Evolutionary conservation across 2,797 vertebrate genomes (phyloP).

Genomic region (Enteromius argenteus): DNA sequence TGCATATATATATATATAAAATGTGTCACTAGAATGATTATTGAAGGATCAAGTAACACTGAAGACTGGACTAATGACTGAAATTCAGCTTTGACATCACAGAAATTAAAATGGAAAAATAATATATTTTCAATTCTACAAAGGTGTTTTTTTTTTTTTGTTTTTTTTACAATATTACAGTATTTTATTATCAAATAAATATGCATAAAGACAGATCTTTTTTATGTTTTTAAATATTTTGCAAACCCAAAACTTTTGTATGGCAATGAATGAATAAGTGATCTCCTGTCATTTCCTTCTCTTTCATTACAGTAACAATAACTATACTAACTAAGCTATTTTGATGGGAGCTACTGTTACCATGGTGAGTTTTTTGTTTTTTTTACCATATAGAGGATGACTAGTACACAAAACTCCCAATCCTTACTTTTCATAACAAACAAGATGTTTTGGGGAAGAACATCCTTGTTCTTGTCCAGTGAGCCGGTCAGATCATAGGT

Average conservation of each 20-base stretch:
- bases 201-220: too few relatives aligned
- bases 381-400: neutral
- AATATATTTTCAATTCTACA: too few relatives aligned
- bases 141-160: too few relatives aligned
- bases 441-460: conserved; percentile 91
- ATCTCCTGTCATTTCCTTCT: neutral
- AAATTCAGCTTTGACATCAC: too few relatives aligned
- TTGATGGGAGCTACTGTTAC: neutral
- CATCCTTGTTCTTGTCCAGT: conserved; percentile 91
- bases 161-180: too few relatives aligned
- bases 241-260: neutral
- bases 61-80: too few relatives aligned
- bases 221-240: neutral
- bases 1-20: too few relatives aligned
- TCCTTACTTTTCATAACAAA: conserved; percentile 95
- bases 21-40: too few relatives aligned
- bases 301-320: neutral
- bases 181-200: too few relatives aligned
- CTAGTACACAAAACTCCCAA: conserved; percentile 47
- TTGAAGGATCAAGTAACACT: too few relatives aligned
- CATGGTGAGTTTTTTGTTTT: neutral
- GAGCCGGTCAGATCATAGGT: conserved; percentile 92
- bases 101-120: neutral
- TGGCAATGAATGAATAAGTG: neutral
- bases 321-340: neutral